Percentiles rank a stretch among this genome's conserved stretches.
Evolutionary conservation across 2,797 vertebrate species (phyloP).

Genomic region (Anolis apletophallus): DNA sequence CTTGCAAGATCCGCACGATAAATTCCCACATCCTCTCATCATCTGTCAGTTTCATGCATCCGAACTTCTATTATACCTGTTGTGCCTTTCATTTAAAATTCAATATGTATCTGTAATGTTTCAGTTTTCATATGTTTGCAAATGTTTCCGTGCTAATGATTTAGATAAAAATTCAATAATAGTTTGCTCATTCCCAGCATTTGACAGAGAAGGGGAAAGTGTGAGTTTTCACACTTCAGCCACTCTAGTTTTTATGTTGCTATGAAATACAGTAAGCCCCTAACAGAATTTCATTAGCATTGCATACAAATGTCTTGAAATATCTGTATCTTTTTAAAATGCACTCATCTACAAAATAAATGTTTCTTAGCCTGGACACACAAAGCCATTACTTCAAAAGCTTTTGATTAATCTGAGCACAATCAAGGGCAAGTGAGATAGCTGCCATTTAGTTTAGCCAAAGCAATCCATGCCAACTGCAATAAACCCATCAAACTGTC

Average conservation of each 20-base stretch:
- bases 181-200: constrained; percentile 25
- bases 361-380: constrained; percentile 48
- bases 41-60: constrained; percentile 18
- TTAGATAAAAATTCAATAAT: constrained; percentile 2
- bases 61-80: constrained; percentile 11
- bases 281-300: constrained; percentile 40
- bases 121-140: constrained; percentile 10
- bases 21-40: background rate
- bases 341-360: constrained; percentile 60
- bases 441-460: constrained; percentile 76
- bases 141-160: constrained; percentile 26
- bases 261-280: constrained; percentile 14
- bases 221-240: background rate
- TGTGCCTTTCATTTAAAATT: background rate
- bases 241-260: constrained; percentile 22
- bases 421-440: constrained; percentile 73
- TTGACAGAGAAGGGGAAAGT: constrained; percentile 12
- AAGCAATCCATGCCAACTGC: constrained; percentile 77
- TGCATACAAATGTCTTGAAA: constrained; percentile 37
- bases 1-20: background rate
- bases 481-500: constrained; percentile 80
- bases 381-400: constrained; percentile 74
- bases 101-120: background rate
- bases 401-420: constrained; percentile 76
- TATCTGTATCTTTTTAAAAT: constrained; percentile 67